Base-by-base conservation (phyloP, 1,140 invertebrate genomes). In the Drosophila watanabei region DNA sequence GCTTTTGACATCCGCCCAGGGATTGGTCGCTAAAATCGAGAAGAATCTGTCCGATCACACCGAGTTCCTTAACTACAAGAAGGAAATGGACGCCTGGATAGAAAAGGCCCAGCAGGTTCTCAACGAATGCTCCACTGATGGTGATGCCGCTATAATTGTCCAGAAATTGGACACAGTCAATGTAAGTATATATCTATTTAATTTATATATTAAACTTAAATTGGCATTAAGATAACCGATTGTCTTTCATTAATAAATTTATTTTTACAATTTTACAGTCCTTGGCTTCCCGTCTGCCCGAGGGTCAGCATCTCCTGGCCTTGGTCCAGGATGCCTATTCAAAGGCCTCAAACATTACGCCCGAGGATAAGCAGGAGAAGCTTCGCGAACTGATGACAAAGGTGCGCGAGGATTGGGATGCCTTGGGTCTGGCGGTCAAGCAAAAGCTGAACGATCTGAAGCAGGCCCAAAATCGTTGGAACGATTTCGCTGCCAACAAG, bases 11-110 rank as follows among this genome's bases (percentile, higher is more conserved):
- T 95, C 95, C 57, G 95, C 96, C 51, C 97, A 98, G 93, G 95
- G 96, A 57, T 93, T 98, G 20, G 96, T 98, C 2, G 96, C 96
- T 2, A 96, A 96, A 88, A 96, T 97, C 4, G 97, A 98, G 86
- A 98, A 98, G 93, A 98, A 97, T 93, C 92, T 98, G 0, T 96
- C 96, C 2, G 97, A 98, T 93, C 97, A 98, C 69, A 98, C 97
- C 0, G 97, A 98, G 89, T 98, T 98, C 93, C 93, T 97, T 2
- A 97, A 97, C 81, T 97, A 97, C 6, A 97, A 97, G 86, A 95
- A 96, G 75, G 96, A 97, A 83, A 94, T 98, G 76, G 95, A 97
- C 68, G 94, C 95, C 37, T 98, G 98, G 98, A 93, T 98, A 20
- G 94, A 95, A 49, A 95, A 96, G 45, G 96, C 96, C 18, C 96